These are phyloP conservation scores for Eutolmus rufibarbis DNA, from an alignment of 2,888 invertebrate genomes.

Conservation along the genomic window DNA sequence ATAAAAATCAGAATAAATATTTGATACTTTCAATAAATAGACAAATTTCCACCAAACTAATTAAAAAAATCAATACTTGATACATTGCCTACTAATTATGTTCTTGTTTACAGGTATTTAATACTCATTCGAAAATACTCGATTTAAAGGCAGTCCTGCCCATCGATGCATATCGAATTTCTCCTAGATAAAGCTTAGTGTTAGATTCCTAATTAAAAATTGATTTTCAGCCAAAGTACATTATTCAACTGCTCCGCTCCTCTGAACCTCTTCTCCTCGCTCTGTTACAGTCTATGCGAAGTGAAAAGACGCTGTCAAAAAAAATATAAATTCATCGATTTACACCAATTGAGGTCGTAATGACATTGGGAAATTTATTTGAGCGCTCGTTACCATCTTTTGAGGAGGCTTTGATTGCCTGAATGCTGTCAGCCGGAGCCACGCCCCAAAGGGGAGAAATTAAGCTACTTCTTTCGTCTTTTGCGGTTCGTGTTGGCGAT, in stretches of 20 bases:
- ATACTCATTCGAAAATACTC: neutral
- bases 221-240: neutral
- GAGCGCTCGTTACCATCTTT: neutral
- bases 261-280: neutral
- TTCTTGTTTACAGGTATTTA: neutral
- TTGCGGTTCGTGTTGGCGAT: neutral
- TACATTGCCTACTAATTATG: neutral
- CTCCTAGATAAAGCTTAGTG: neutral
- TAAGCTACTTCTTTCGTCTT: neutral
- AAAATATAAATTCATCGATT: neutral
- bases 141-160: neutral
- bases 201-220: neutral
- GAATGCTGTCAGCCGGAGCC: neutral
- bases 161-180: neutral
- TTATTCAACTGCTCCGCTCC: neutral
- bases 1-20: too few species aligned
- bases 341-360: neutral
- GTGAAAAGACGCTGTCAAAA: neutral
- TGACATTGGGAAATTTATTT: neutral
- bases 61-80: neutral
- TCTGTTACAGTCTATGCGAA: neutral
- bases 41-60: neutral
- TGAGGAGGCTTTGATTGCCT: neutral
- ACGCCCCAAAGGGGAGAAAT: neutral
- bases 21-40: too few species aligned